These are phyloP conservation scores for Artibeus jamaicensis DNA, from an alignment of 2,797 vertebrate genomes.

Conservation along the genomic window DNA sequence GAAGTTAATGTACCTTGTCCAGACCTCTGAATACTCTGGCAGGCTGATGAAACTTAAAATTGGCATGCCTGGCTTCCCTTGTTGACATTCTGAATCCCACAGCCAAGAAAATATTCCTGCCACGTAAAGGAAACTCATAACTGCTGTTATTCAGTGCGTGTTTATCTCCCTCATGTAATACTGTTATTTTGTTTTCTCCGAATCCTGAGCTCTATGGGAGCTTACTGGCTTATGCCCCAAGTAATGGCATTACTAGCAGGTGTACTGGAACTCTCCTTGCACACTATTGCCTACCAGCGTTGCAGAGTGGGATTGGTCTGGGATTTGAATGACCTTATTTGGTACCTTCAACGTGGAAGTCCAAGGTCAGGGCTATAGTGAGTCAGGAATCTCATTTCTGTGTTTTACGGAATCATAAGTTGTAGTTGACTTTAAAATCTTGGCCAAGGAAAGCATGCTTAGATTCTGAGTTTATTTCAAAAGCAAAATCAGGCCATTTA, in stretches of 20 bases:
- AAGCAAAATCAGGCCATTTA: neutral
- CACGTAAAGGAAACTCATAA: conserved; percentile 46
- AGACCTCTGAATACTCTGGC: conserved; percentile 14
- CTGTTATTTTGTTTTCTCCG: conserved; percentile 31
- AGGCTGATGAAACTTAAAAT: conserved; percentile 33
- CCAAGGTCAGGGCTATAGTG: neutral
- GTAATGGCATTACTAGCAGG: neutral
- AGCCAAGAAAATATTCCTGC: conserved; percentile 59
- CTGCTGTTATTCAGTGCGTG: neutral
- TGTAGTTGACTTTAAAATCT: conserved; percentile 15
- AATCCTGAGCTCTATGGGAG: neutral
- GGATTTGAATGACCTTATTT: neutral
- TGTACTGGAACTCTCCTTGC: neutral
- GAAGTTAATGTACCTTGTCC: neutral
- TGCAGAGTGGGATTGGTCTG: neutral
- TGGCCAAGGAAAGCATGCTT: neutral
- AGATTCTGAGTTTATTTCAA: conserved; percentile 44
- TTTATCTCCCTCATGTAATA: conserved; percentile 6
- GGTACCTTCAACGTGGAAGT: neutral
- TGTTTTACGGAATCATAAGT: neutral
- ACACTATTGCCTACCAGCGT: neutral
- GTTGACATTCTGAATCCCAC: neutral
- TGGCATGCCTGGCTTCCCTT: neutral
- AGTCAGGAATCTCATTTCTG: neutral
- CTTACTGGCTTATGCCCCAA: neutral